phyloP scores from a whole-genome alignment of 2,797 vertebrate genomes.

The Lophotriccus pileatus region DNA sequence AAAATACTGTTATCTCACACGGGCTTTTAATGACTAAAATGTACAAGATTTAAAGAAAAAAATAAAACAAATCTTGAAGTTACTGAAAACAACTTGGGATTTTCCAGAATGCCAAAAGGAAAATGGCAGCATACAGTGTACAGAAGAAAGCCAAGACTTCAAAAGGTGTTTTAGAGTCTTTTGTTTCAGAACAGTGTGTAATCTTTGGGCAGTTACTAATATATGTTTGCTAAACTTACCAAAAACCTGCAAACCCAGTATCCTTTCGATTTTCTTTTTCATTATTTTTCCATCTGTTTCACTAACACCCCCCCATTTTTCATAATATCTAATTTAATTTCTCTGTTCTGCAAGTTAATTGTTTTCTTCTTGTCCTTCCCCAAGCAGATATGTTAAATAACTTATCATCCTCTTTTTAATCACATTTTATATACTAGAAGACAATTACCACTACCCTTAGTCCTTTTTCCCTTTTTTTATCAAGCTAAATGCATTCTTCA shows the following conservation, averaged over 20 bases:
- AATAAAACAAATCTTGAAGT: background rate
- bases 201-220: background rate
- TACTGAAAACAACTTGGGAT: background rate
- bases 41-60: background rate
- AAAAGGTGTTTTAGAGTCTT: background rate
- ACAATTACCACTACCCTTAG: background rate
- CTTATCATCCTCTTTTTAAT: background rate
- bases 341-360: background rate
- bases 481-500: background rate
- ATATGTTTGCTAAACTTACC: background rate
- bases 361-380: background rate
- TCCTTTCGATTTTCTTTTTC: background rate
- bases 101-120: background rate
- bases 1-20: background rate
- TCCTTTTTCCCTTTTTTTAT: accelerated
- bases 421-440: background rate
- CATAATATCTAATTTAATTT: background rate
- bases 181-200: background rate
- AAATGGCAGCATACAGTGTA: background rate
- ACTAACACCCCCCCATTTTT: accelerated
- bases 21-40: background rate
- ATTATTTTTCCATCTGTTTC: background rate
- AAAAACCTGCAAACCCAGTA: background rate
- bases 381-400: background rate
- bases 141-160: background rate